A percentile compares a stretch with the other conserved stretches of the same genome.
phyloP scores from a whole-genome alignment of 2,113 vertebrate genomes.

The Anarhynchus alexandrinus region DNA sequence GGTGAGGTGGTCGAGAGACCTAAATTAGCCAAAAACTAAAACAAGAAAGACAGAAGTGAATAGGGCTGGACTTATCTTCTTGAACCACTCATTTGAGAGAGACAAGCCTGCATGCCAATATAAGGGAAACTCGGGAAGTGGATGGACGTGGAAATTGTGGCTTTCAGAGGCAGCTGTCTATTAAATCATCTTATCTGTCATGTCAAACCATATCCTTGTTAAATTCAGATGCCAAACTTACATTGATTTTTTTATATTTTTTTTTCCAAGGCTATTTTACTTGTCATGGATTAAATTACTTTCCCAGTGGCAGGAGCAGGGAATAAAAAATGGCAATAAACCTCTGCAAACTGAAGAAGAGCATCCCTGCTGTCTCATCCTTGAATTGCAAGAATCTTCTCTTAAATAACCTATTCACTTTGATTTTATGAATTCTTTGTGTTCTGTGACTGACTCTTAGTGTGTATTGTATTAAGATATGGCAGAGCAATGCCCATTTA shows the following conservation, averaged over 20 bases:
- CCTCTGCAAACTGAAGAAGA: background rate
- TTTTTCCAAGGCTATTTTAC: background rate
- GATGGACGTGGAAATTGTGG: background rate
- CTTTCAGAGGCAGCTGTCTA: background rate
- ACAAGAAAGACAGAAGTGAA: background rate
- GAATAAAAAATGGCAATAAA: background rate
- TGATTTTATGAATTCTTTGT: constrained; percentile 26
- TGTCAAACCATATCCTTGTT: background rate
- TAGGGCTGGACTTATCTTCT: background rate
- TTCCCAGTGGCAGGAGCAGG: background rate
- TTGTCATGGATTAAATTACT: background rate
- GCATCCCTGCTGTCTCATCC: background rate
- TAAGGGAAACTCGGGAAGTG: background rate
- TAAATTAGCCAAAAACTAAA: background rate
- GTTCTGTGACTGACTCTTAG: background rate
- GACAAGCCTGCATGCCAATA: background rate
- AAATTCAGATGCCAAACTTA: background rate
- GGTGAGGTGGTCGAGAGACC: background rate
- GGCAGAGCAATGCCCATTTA: background rate
- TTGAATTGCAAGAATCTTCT: background rate
- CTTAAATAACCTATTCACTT: background rate
- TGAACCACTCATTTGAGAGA: background rate
- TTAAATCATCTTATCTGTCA: background rate
- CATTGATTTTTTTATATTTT: background rate
- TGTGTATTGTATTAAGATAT: background rate